Conservation (phyloP, 2,888 invertebrate species). For the Lepetodrilus schrolli region DNA sequence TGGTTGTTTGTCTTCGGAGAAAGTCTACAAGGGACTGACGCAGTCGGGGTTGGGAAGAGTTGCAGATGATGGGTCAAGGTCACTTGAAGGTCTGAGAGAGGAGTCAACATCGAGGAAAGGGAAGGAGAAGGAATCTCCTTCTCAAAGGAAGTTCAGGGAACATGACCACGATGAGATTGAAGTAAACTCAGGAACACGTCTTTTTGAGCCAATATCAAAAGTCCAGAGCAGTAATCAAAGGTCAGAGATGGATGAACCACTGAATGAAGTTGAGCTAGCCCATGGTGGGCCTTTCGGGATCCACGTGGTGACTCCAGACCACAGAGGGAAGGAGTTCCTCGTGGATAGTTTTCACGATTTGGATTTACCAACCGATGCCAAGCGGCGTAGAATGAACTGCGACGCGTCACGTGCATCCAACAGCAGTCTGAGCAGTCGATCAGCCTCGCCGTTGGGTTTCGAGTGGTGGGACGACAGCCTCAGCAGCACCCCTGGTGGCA, state of each 20-base stretch:
- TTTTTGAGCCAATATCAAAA: constrained; percentile 9
- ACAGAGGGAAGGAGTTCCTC: constrained; percentile 3
- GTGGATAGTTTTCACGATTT: constrained; percentile 28
- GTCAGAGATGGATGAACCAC: neutral
- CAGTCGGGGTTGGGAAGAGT: neutral
- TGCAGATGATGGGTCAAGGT: neutral
- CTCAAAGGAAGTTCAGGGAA: neutral
- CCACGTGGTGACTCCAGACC: constrained; percentile 24
- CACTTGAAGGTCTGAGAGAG: neutral
- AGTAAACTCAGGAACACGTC: neutral
- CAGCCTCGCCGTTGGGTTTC: constrained; percentile 60
- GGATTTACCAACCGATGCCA: constrained; percentile 59
- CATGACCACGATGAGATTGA: constrained; percentile 12
- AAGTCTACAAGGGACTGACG: too few relatives aligned
- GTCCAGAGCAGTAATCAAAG: constrained; percentile 12
- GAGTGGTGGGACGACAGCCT: constrained; percentile 57
- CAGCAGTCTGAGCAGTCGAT: constrained; percentile 58
- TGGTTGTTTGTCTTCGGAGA: neutral
- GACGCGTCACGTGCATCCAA: constrained; percentile 48
- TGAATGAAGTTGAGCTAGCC: constrained; percentile 12
- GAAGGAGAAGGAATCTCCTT: neutral
- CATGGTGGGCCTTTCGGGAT: constrained; percentile 14
- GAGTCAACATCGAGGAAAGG: neutral
- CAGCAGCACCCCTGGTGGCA: constrained; percentile 58
- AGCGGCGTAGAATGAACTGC: constrained; percentile 58